Base-by-base conservation (phyloP, 2,113 vertebrate species). In the Trematomus loennbergii region DNA sequence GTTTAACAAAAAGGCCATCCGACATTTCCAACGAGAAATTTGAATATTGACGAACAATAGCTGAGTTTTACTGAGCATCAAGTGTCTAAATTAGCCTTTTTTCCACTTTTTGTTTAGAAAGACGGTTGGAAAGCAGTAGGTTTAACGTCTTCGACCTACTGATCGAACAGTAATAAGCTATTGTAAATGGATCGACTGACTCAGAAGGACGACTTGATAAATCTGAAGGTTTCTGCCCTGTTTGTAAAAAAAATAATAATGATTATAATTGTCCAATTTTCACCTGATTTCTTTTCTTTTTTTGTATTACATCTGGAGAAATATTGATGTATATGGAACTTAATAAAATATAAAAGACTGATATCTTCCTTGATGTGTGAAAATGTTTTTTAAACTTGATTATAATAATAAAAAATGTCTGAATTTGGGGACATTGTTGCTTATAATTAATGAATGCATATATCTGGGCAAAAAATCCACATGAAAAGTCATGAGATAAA, bases 141-240 rank as follows among this genome's bases (percentile, higher is more conserved):
- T 87, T 74, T 67, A 80, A 87, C 73, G 54, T 70, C n/a, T 83
- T 60, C 79, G 87, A 79, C 82, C 82, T 89, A 79, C 83, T 91
- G 83, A 86, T 84, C 76, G 72, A 78, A 67, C 45, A 55, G 72
- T 88, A 75, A 88, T 87, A 88, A 88, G 87, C 83, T 90, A 77
- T 89, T 87, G 83, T 85, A 86, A 84, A 82, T 77, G 64, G 71
- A 33, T 58, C 67, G 90, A 87, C 83, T 78, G 94, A 96, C 95
- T 93, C 90, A 96, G 94, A 94, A 85, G 94, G 95, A 94, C 92
- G 91, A 94, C 82, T 93, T 94, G 90, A 93, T 96, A 94, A 95
- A 94, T 97, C 95, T 95, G 95, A 97, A 97, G 96, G 94, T 97
- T 97, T 96, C 96, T 97, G 96, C 96, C 97, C 96, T 96, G 96